Evolutionary conservation across 2,888 invertebrate genomes (phyloP).

Genomic region (Macaria liturata): DNA sequence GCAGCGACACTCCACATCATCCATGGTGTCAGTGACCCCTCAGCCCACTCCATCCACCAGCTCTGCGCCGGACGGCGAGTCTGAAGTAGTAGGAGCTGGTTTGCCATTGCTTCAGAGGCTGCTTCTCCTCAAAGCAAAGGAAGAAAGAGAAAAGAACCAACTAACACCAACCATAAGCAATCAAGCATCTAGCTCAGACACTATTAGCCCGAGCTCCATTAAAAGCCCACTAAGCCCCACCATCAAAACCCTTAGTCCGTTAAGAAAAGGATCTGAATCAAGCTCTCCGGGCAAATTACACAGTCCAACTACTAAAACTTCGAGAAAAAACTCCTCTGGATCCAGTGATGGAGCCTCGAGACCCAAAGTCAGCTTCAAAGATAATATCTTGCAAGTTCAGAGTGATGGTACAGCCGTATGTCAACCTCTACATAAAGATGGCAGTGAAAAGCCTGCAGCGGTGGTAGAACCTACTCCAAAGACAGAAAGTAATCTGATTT

Average conservation of each 20-base stretch:
- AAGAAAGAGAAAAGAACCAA: slow-evolving; percentile 84
- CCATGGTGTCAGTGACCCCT: slow-evolving; percentile 66
- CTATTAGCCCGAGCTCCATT: slow-evolving; percentile 77
- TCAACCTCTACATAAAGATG: slow-evolving; percentile 72
- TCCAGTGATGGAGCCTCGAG: slow-evolving; percentile 70
- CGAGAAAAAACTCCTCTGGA: slow-evolving; percentile 76
- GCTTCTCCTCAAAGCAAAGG: slow-evolving; percentile 89
- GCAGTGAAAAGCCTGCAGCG: slow-evolving; percentile 70
- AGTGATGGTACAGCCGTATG: slow-evolving; percentile 76
- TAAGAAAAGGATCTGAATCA: slow-evolving; percentile 77
- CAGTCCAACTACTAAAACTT: slow-evolving; percentile 73
- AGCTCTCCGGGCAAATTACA: slow-evolving; percentile 77
- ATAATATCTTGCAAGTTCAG: slow-evolving; percentile 84
- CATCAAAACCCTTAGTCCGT: slow-evolving; percentile 74
- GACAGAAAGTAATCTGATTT: slow-evolving; percentile 73
- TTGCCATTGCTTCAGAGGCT: slow-evolving; percentile 90
- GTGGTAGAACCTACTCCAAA: slow-evolving; percentile 74
- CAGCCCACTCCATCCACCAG: slow-evolving; percentile 85
- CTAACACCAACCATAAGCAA: slow-evolving; percentile 70
- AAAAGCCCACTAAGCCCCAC: slow-evolving; percentile 80
- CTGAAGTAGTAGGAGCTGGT: slow-evolving; percentile 87
- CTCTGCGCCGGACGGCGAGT: slow-evolving; percentile 81
- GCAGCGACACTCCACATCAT: slow-evolving; percentile 68
- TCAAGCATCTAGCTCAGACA: slow-evolving; percentile 78
- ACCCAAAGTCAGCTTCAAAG: slow-evolving; percentile 85